Percentiles rank a stretch among this genome's conserved stretches.
Conservation (phyloP, 1,140 invertebrate species). For the Drosophila ambigua region DNA sequence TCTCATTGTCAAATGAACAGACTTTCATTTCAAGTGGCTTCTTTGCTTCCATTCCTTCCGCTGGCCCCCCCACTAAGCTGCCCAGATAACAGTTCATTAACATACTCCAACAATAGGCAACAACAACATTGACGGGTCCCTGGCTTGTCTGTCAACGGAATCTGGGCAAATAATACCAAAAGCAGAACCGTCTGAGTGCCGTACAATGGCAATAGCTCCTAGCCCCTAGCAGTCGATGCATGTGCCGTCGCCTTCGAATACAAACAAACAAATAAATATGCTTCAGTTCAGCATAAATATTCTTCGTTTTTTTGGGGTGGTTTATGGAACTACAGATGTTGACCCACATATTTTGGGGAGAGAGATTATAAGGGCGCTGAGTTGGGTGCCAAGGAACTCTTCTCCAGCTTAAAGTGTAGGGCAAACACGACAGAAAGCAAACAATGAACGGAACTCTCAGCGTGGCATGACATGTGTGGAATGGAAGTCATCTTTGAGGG, state of each 20-base stretch:
- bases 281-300: slow-evolving; percentile 56
- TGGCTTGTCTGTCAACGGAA: slow-evolving; percentile 46
- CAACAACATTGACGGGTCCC: no score
- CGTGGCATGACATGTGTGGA: background rate
- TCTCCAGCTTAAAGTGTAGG: slow-evolving; percentile 36
- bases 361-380: slow-evolving; percentile 26
- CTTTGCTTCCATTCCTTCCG: background rate
- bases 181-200: slow-evolving; percentile 43
- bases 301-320: slow-evolving; percentile 32
- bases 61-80: slow-evolving; percentile 16
- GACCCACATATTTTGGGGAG: slow-evolving; percentile 39
- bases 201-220: slow-evolving; percentile 17
- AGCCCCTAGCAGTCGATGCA: slow-evolving; percentile 16
- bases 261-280: slow-evolving; percentile 64
- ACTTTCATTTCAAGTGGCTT: slow-evolving; percentile 58
- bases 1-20: slow-evolving; percentile 44
- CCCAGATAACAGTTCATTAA: slow-evolving; percentile 64
- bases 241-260: slow-evolving; percentile 18
- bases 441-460: slow-evolving; percentile 6
- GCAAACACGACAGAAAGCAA: slow-evolving; percentile 10
- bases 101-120: slow-evolving; percentile 35
- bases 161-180: slow-evolving; percentile 46
- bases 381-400: background rate
- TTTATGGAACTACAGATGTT: slow-evolving; percentile 25
- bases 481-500: no score